These are phyloP conservation scores for cattle (Bos taurus) DNA, from an alignment of 2,113 vertebrate genomes.

Conservation along the genomic window ARS-UCD2.0 NC_037334.1:79437001-79437500, in stretches of 20 bases:
- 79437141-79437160: background rate
- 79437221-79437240: background rate
- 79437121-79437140: background rate
- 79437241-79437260: background rate
- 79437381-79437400: background rate
- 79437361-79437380: background rate
- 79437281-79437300: background rate
- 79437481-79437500: background rate
- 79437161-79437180: background rate
- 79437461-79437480: background rate
- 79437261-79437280: background rate
- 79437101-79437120: background rate
- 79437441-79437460: background rate
- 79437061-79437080: background rate
- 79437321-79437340: background rate
- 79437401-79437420: background rate
- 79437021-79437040: background rate
- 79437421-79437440: background rate
- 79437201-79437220: background rate
- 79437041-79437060: background rate
- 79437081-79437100: background rate
- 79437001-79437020: background rate
- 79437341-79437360: background rate
- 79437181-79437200: background rate
- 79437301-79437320: background rate